Conservation (phyloP, 2,113 vertebrate species). For the Cochlearius cochlearius region DNA sequence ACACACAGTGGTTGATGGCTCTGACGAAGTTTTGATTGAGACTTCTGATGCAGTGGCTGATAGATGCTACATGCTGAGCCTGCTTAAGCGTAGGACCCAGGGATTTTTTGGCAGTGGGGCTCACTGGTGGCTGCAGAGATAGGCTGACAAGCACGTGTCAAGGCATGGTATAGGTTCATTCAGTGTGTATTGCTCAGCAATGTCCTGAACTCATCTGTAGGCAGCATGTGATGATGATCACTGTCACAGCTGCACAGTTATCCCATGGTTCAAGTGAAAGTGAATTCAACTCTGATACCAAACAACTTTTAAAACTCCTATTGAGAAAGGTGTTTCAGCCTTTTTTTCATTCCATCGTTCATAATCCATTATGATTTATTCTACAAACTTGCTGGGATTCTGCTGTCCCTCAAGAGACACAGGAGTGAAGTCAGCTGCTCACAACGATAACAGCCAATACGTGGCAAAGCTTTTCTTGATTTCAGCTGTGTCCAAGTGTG, state of each 20-base stretch:
- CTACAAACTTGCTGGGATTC: background rate
- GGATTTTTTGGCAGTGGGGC: background rate
- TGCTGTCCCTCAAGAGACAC: background rate
- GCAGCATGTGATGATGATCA: fast-evolving
- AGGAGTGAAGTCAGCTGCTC: background rate
- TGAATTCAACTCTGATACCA: background rate
- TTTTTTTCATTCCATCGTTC: background rate
- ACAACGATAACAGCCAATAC: too few relatives aligned
- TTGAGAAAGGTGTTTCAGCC: background rate
- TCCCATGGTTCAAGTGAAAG: background rate
- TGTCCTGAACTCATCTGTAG: background rate
- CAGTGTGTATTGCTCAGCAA: fast-evolving
- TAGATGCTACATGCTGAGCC: fast-evolving
- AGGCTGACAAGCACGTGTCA: fast-evolving
- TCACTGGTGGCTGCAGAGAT: background rate
- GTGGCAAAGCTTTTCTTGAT: background rate
- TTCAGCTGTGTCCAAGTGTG: background rate
- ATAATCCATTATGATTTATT: fast-evolving
- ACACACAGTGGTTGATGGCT: fast-evolving
- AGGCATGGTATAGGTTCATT: fast-evolving
- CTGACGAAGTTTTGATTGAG: fast-evolving
- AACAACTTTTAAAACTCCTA: background rate
- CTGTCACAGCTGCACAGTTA: background rate
- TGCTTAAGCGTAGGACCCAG: fast-evolving
- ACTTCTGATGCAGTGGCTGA: background rate